A percentile compares a stretch with the other conserved stretches of the same genome.
These are phyloP conservation scores for Thera obeliscata DNA, from an alignment of 2,888 invertebrate species.

Conservation along the genomic window DNA sequence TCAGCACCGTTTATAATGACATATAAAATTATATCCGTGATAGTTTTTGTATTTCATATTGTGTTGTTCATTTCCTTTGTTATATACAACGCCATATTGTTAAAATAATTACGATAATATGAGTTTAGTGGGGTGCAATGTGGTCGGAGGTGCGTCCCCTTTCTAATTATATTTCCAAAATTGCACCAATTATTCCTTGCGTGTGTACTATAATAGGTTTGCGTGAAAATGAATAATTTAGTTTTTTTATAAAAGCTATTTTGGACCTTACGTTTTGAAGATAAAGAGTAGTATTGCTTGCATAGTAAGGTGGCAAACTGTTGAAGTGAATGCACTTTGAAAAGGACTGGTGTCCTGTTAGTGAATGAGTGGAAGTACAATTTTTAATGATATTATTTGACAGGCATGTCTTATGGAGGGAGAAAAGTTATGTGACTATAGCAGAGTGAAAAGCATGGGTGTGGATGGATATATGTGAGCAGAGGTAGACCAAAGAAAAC, in stretches of 20 bases:
- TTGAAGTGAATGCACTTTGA: slow-evolving; percentile 6
- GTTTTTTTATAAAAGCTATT: background rate
- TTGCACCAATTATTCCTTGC: slow-evolving; percentile 38
- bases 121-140: slow-evolving; percentile 33
- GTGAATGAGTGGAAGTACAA: background rate
- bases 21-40: background rate
- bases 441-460: too few species aligned
- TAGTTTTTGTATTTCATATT: slow-evolving; percentile 24
- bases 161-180: slow-evolving; percentile 36
- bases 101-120: slow-evolving; percentile 31
- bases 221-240: slow-evolving; percentile 26
- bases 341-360: slow-evolving; percentile 2
- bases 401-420: too few species aligned
- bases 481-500: too few species aligned
- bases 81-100: slow-evolving; percentile 43
- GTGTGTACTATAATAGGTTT: slow-evolving; percentile 29
- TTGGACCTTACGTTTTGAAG: background rate
- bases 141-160: slow-evolving; percentile 37
- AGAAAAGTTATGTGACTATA: too few species aligned
- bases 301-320: background rate
- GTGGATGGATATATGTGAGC: too few species aligned
- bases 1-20: background rate
- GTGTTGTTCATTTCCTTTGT: slow-evolving; percentile 50
- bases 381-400: too few species aligned
- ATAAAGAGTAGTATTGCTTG: slow-evolving; percentile 1